phyloP scores from a whole-genome alignment of 2,888 invertebrate species.

The Patella caerulea region DNA sequence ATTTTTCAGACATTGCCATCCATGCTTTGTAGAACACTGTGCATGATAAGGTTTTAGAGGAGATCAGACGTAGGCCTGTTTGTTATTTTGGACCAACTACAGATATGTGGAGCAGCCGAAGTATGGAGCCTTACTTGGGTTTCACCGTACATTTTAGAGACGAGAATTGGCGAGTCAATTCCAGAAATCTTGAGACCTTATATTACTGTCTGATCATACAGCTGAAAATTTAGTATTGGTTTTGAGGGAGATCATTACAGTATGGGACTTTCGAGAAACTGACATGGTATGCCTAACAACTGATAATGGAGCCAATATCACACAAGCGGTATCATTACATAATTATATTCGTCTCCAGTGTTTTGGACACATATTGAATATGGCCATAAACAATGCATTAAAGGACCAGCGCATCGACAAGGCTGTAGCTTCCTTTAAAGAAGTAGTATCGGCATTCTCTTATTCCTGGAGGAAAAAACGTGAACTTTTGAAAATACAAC shows the following conservation, averaged over 20 bases:
- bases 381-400: not conserved
- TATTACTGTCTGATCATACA: not conserved
- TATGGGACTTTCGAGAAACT: not conserved
- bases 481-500: not conserved
- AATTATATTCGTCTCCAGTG: not conserved
- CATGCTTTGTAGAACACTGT: not conserved
- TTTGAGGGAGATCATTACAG: not conserved
- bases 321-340: not conserved
- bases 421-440: not conserved
- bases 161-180: not conserved
- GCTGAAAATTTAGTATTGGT: not conserved
- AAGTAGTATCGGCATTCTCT: not conserved
- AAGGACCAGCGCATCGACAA: not conserved
- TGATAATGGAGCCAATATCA: not conserved
- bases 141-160: not conserved
- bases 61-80: not conserved
- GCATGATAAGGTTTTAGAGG: not conserved
- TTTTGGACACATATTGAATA: not conserved
- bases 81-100: not conserved
- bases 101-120: slow-evolving; percentile 1
- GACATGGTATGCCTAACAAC: not conserved
- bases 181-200: not conserved
- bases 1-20: not conserved
- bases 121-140: not conserved
- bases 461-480: not conserved